Evolutionary conservation across 2,888 invertebrate species (phyloP).

Genomic region (Apocheima hispidaria): DNA sequence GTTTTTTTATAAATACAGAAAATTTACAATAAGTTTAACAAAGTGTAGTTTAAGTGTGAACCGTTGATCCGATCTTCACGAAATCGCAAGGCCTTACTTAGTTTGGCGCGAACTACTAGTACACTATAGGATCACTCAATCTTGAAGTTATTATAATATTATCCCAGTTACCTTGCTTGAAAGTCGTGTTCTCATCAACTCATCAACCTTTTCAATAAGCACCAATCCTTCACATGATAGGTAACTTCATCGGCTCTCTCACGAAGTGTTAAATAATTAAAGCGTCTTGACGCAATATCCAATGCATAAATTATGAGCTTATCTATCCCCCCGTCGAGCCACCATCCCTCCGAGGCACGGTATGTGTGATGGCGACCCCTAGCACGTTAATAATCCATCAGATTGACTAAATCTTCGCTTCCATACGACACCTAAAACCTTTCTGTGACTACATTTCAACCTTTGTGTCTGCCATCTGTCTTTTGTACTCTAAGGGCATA

Average conservation of each 20-base stretch:
- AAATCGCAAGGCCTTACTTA: too few species aligned
- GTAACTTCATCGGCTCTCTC: conserved; percentile 25
- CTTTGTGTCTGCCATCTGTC: conserved; percentile 50
- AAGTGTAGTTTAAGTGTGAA: too few species aligned
- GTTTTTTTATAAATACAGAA: too few species aligned
- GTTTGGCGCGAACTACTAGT: too few species aligned
- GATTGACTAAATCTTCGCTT: conserved; percentile 71
- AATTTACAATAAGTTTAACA: too few species aligned
- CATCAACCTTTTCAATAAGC: conserved; percentile 16
- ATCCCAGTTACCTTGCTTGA: background rate
- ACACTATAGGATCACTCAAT: too few species aligned
- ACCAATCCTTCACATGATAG: conserved; percentile 21
- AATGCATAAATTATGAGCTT: conserved; percentile 73
- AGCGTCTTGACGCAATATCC: conserved; percentile 57
- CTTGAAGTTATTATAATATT: background rate
- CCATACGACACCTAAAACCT: conserved; percentile 49
- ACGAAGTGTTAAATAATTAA: conserved; percentile 46
- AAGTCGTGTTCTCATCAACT: conserved; percentile 11
- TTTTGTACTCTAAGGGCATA: conserved; percentile 56
- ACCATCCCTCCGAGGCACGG: conserved; percentile 54
- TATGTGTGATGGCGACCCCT: conserved; percentile 60
- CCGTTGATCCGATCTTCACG: too few species aligned
- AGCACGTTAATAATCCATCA: conserved; percentile 72
- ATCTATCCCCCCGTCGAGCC: conserved; percentile 62
- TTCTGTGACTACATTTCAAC: conserved; percentile 29